Base-by-base conservation (phyloP, 2,888 invertebrate species). In the Metellina segmentata region DNA sequence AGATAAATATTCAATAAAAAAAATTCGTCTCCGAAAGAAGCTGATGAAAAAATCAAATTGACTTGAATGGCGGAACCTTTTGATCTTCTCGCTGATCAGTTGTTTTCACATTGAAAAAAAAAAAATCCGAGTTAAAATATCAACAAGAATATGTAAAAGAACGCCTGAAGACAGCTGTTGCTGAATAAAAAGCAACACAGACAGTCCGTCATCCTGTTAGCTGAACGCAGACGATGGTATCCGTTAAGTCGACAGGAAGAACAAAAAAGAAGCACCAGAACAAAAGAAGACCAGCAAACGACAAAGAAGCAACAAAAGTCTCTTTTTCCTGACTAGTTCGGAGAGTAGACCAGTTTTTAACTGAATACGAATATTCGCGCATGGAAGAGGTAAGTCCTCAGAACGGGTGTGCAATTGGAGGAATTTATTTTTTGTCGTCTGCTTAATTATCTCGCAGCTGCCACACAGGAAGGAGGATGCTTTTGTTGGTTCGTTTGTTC, bases 371-470 rank as follows among this genome's bases (percentile, higher is more conserved):
- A 34, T 34, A 34, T 34, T 34, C 34, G 34, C 34, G 34, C 34
- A 2, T 34, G 34, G 34, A 34, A 34, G 34, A 34, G 34, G 34
- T 34, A 34, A 34, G 34, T 34, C 34, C 34, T 1, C 34, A 34
- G 1, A 1, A 34, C 34, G 34, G 34, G 34, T 34, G 34, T 34
- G 34, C 34, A 34, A 34, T 34, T 34, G 34, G 34, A 34, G 4
- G 34, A 34, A 34, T 2, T n/a, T n/a, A 34, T 34, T 34, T 34
- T 13, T 83, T 74, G 49, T 16, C 75, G 88, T 75, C 88, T 74
- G 61, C 51, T 78, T 89, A 89, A 89, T 89, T 89, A 77, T 52
- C 77, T 61, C 52, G 89, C 89, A 89, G 89, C 77, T 89, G 82
- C 69, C 77, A 51, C 51, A 49, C 48, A 16, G 72, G 69, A 70